A percentile compares a stretch with the other conserved stretches of the same genome.
These are phyloP conservation scores for Bergia sp. DNA, from an alignment of 92 coral and sea anemone genomes.

Conservation along the genomic window DNA sequence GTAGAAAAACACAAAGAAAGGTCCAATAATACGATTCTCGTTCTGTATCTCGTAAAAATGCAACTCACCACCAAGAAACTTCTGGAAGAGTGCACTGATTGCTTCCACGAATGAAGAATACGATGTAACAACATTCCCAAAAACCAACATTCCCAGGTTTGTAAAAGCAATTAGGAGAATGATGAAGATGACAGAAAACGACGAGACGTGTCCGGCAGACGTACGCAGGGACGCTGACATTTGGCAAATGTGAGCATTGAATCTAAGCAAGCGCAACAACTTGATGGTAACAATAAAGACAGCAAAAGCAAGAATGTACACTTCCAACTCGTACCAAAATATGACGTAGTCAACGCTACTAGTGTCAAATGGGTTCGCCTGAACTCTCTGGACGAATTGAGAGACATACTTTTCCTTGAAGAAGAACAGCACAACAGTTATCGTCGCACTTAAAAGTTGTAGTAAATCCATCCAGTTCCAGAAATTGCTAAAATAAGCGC, in stretches of 20 bases:
- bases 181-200: slow-evolving; percentile 72
- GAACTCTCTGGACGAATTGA: slow-evolving; percentile 73
- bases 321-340: slow-evolving; percentile 78
- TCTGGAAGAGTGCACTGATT: slow-evolving; percentile 67
- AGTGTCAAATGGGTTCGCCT: slow-evolving; percentile 85
- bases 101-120: slow-evolving; percentile 66
- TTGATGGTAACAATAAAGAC: slow-evolving; percentile 86
- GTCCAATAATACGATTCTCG: slow-evolving; percentile 71
- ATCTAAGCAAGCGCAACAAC: slow-evolving; percentile 78
- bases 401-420: slow-evolving; percentile 82
- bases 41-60: slow-evolving; percentile 56
- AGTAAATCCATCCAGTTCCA: slow-evolving; percentile 97
- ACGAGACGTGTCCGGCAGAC: slow-evolving; percentile 57
- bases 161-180: slow-evolving; percentile 73
- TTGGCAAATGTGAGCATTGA: slow-evolving; percentile 87
- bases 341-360: slow-evolving; percentile 83
- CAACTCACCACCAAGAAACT: slow-evolving; percentile 80
- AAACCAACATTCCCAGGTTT: slow-evolving; percentile 65
- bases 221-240: slow-evolving; percentile 79
- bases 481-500: slow-evolving; percentile 77
- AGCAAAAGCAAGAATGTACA: slow-evolving; percentile 68
- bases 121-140: slow-evolving; percentile 62
- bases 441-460: slow-evolving; percentile 68
- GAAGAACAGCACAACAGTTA: slow-evolving; percentile 78
- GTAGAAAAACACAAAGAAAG: slow-evolving; percentile 69